Percentiles rank a stretch among this genome's conserved stretches.
Conservation (phyloP, 2,113 vertebrate species). For the Charadrius vociferus region DNA sequence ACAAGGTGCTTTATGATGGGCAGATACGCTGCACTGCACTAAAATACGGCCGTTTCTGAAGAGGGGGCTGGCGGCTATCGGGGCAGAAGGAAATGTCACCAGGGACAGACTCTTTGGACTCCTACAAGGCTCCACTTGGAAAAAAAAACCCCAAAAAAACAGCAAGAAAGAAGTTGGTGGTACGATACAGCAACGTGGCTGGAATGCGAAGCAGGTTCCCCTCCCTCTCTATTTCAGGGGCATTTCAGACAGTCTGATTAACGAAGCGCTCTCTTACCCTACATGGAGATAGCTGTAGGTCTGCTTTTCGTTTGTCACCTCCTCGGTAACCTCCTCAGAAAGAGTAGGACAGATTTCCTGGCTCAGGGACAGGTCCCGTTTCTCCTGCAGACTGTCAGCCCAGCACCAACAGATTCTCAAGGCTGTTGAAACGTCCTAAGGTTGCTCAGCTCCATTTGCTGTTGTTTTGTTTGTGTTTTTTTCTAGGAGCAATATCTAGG, state of each 20-base stretch:
- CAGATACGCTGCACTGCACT: neutral
- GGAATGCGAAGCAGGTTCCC: neutral
- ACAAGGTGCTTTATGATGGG: neutral
- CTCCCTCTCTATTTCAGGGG: neutral
- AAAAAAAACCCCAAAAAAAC: neutral
- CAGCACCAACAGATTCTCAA: neutral
- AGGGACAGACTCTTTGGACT: neutral
- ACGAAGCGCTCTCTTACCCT: neutral
- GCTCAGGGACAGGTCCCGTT: neutral
- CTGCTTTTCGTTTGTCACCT: neutral
- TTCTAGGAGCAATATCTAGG: neutral
- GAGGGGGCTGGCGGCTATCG: neutral
- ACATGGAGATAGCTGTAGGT: neutral
- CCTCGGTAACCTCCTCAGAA: neutral
- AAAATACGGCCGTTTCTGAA: neutral
- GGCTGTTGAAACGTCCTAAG: neutral
- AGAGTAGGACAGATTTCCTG: neutral
- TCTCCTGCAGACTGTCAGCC: neutral
- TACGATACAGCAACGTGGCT: fast-evolving
- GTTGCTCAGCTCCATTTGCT: neutral
- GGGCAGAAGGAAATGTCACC: fast-evolving
- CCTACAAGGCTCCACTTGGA: neutral
- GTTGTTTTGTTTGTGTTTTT: neutral
- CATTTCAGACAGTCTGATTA: neutral
- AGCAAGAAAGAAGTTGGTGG: neutral